A percentile compares a stretch with the other conserved stretches of the same genome.
These are phyloP conservation scores for Sula dactylatra DNA, from an alignment of 2,113 vertebrate species.

Conservation along the genomic window DNA sequence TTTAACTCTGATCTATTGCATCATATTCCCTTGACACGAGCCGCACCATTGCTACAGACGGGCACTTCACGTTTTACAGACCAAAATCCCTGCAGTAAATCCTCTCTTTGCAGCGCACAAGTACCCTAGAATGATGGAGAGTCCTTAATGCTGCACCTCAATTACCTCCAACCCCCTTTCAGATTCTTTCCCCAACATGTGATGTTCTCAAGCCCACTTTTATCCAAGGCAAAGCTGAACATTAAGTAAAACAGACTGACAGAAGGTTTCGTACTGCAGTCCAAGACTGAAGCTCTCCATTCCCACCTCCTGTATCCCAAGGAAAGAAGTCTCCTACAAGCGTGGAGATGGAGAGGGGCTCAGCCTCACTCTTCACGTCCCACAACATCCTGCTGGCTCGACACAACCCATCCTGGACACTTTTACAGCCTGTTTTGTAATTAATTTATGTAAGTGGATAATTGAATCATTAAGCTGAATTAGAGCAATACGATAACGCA, in stretches of 20 bases:
- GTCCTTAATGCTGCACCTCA: neutral
- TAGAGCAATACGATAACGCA: neutral
- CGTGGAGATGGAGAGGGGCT: neutral
- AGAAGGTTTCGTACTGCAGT: neutral
- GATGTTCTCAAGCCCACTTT: neutral
- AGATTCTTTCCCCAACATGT: neutral
- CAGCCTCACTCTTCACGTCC: neutral
- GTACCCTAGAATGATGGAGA: neutral
- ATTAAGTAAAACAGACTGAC: neutral
- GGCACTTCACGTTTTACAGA: neutral
- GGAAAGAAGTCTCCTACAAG: neutral
- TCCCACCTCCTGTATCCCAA: neutral
- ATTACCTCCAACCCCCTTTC: neutral
- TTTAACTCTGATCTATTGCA: constrained; percentile 21
- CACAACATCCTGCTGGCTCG: neutral
- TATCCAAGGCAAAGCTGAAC: neutral
- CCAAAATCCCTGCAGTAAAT: neutral
- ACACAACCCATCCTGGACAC: neutral
- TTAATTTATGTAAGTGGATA: constrained; percentile 25
- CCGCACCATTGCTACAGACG: neutral
- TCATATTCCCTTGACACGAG: neutral
- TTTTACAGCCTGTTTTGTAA: neutral
- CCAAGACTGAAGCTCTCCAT: neutral
- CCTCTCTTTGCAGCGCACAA: neutral
- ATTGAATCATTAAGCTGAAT: neutral